Conservation (phyloP, 2,797 vertebrate species). For the Neosalanx taihuensis region DNA sequence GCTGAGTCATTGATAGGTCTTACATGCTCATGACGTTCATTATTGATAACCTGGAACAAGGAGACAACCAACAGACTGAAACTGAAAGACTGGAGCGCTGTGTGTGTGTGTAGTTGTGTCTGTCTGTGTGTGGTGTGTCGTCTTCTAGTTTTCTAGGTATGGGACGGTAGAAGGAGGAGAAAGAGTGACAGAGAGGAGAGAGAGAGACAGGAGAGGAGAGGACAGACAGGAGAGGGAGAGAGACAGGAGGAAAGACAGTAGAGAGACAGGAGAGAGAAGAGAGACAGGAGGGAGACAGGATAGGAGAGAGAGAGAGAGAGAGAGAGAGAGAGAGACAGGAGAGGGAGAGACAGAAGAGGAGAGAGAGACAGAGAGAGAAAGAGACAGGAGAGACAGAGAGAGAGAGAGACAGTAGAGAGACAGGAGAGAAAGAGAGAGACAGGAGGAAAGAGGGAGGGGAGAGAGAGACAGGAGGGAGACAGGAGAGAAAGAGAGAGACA, state of each 20-base stretch:
- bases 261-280: not conserved
- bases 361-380: conserved; percentile 21
- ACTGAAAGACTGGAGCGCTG: not conserved
- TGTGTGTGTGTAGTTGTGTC: conserved; percentile 1
- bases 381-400: not conserved
- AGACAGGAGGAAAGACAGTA: too few relatives aligned
- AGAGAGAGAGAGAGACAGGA: conserved; percentile 16
- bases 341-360: conserved; percentile 32
- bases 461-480: not conserved
- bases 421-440: not conserved
- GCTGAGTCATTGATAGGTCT: conserved; percentile 54
- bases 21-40: conserved; percentile 61
- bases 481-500: conserved; percentile 8
- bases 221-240: conserved; percentile 19
- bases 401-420: conserved; percentile 3
- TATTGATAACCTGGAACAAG: conserved; percentile 61
- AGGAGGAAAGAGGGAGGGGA: not conserved
- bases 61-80: conserved; percentile 10
- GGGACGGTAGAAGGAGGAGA: not conserved
- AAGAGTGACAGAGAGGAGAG: conserved; percentile 29
- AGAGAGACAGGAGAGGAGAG: conserved; percentile 21
- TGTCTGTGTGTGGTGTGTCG: conserved; percentile 3
- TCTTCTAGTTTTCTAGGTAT: too few relatives aligned
- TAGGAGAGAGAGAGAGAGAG: not conserved
- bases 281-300: not conserved